A percentile compares a stretch with the other conserved stretches of the same genome.
Conservation (phyloP, 2,113 vertebrate species). For the Pontoporia blainvillei region DNA sequence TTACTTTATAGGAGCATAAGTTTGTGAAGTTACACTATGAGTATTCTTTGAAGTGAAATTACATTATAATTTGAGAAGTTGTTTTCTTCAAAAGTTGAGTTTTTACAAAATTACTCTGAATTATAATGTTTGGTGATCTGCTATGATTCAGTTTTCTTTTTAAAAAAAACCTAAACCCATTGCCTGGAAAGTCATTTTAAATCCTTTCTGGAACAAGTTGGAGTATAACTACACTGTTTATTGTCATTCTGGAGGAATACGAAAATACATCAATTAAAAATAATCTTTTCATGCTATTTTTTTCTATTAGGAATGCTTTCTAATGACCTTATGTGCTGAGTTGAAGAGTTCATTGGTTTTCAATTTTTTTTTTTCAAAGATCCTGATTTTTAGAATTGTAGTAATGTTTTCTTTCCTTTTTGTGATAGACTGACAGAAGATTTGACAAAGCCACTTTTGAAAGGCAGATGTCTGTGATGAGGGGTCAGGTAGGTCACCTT, state of each 20-base stretch:
- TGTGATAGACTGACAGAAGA: conserved; percentile 88
- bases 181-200: neutral
- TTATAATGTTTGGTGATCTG: neutral
- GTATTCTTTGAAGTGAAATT: neutral
- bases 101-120: neutral
- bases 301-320: neutral
- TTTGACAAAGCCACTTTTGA: conserved; percentile 97
- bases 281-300: neutral
- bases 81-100: conserved; percentile 10
- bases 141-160: neutral
- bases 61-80: neutral
- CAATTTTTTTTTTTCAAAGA: conserved; percentile 1
- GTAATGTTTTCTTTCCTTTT: conserved; percentile 13
- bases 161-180: neutral
- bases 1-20: neutral
- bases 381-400: neutral
- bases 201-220: neutral
- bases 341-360: conserved; percentile 23
- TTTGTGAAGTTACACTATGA: neutral
- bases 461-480: conserved; percentile 98
- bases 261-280: neutral
- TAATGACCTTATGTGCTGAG: neutral
- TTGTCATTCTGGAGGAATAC: neutral
- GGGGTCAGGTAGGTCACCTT: conserved; percentile 91
- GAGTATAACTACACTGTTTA: neutral